A percentile compares a stretch with the other conserved stretches of the same genome.
Evolutionary conservation across 2,113 vertebrate genomes (phyloP).

Genomic region (Butorides virescens): DNA sequence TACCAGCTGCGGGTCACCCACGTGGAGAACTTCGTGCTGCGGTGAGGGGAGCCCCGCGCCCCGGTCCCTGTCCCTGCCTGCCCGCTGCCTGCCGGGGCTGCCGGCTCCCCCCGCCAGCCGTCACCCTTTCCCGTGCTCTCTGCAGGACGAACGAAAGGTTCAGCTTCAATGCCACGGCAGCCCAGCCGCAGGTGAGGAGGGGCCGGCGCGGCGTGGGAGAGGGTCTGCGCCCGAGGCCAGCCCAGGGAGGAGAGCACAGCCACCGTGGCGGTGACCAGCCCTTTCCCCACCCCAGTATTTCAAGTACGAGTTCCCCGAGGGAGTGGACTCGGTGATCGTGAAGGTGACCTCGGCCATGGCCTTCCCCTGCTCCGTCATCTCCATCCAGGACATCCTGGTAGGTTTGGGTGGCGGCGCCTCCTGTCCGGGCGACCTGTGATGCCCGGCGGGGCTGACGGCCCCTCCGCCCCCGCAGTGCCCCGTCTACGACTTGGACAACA

Average conservation of each 20-base stretch:
- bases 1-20: slow-evolving; percentile 89
- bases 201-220: not conserved
- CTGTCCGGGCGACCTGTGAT: accelerated
- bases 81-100: not conserved
- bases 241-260: accelerated
- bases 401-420: not conserved
- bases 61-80: accelerated
- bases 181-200: slow-evolving; percentile 91
- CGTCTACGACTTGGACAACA: slow-evolving; percentile 96
- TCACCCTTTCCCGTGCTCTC: not conserved
- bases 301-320: slow-evolving; percentile 90
- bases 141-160: slow-evolving; percentile 85
- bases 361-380: slow-evolving; percentile 97
- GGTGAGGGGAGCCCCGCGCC: slow-evolving; percentile 58
- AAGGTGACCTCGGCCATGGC: slow-evolving; percentile 90
- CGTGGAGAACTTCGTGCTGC: slow-evolving; percentile 90
- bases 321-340: slow-evolving; percentile 90
- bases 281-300: slow-evolving; percentile 82
- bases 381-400: slow-evolving; percentile 96
- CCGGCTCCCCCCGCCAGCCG: accelerated
- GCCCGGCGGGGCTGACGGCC: accelerated
- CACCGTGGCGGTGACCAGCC: accelerated
- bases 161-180: slow-evolving; percentile 93
- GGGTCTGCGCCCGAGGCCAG: not conserved
- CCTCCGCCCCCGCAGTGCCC: slow-evolving; percentile 79